Evolutionary conservation across 2,888 invertebrate genomes (phyloP), one percentile per base, ranked within the genome.

Genomic region (Ganaspis brasiliensis): DNA sequence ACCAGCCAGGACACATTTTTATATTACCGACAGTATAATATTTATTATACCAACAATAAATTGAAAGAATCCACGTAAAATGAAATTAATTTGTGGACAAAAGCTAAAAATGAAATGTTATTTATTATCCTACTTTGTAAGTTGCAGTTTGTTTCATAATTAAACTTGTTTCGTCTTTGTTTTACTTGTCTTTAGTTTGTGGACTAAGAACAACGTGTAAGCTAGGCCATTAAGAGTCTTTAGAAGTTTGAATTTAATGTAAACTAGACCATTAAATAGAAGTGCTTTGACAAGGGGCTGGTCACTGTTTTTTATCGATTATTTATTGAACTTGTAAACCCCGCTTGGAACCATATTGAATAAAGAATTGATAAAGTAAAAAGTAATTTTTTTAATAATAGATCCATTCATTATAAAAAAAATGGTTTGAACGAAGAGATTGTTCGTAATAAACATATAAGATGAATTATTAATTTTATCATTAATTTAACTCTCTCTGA

Each of bases 171-270:
- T 67, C 24, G 12, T 9, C 21, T 40, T 67, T 67, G 67, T 24
- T 45, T 67, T 45, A 67, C 24, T 45, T 45, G 67, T 19, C 24
- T 67, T 67, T 45, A 67, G 67, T 67, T 67, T 21, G 1, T n/a
- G 67, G 4, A 45, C 40, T 67, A 67, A 45, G 45, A 67, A 24
- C 24, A 45, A n/a, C 12, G 24, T 45, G 24, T 67, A 40, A 67
- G 45, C 40, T n/a, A 24, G 40, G n/a, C n/a, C 45, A 67, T 67
- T n/a, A 56, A 67, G 45, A 16, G 67, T 67, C 24, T 67, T 67
- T 24, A 67, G 67, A 45, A 67, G 45, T 67, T 67, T 67, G 24
- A 67, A 67, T 45, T 67, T 67, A 45, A 67, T 67, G 67, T 45
- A 45, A 67, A 67, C 67, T 67, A 45, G 67, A 67, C 24, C 40